Percentiles rank a stretch among this genome's conserved stretches.
Conservation (phyloP, 2,113 vertebrate species). For the Podarcis cretensis region DNA sequence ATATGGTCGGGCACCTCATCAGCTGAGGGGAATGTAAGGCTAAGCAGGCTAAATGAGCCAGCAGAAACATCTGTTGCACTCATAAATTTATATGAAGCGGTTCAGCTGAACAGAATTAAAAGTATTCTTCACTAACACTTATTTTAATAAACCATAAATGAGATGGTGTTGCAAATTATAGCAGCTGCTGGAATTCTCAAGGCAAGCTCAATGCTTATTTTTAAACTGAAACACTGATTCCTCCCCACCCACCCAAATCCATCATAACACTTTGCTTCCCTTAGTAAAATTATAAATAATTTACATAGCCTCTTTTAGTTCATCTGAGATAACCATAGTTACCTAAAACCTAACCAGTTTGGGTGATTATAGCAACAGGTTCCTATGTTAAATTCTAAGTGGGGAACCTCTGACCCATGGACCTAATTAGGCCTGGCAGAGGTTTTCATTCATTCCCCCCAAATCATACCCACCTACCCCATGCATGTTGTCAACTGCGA, state of each 20-base stretch:
- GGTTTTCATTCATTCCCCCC: neutral
- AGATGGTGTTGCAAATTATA: slow-evolving; percentile 54
- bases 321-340: slow-evolving; percentile 3
- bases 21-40: slow-evolving; percentile 65
- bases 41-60: slow-evolving; percentile 49
- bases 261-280: slow-evolving; percentile 7
- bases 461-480: no score
- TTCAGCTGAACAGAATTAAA: slow-evolving; percentile 68
- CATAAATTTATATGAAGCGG: slow-evolving; percentile 65
- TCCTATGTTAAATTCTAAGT: neutral
- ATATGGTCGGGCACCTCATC: slow-evolving; percentile 63
- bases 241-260: slow-evolving; percentile 32
- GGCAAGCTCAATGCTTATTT: slow-evolving; percentile 36
- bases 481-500: no score
- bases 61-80: slow-evolving; percentile 70
- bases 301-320: slow-evolving; percentile 20
- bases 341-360: neutral
- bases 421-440: neutral
- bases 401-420: neutral
- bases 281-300: slow-evolving; percentile 45
- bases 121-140: slow-evolving; percentile 62
- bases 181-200: slow-evolving; percentile 55
- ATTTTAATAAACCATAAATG: slow-evolving; percentile 65
- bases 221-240: slow-evolving; percentile 30
- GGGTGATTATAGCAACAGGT: neutral